Evolutionary conservation across 2,113 vertebrate genomes (phyloP), one percentile per base, ranked within the genome.

Genomic region (Neogobius melanostomus): DNA sequence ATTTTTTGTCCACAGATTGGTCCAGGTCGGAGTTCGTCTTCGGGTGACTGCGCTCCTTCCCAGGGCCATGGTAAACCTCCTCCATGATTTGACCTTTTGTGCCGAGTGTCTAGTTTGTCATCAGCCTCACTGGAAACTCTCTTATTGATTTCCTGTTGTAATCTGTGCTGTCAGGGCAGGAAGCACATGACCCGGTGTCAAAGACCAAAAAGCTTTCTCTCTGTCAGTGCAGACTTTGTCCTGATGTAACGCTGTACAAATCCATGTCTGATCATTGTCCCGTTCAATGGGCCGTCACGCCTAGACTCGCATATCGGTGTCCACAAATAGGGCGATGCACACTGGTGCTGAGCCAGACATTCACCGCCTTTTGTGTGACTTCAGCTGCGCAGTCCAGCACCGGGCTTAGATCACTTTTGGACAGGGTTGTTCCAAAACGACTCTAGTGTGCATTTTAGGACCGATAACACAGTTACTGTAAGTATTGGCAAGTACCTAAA

Each of bases 31-130:
- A 75, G 69, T 82, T 87, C 76, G 75, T 79, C 15, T 65, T 79
- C 68, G 80, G 85, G 68, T 77, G 84, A 87, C 79, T 78, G 53
- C 81, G 80, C 90, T 90, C 90, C 88, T 89, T 91, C 83, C 75
- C 81, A 75, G 85, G 89, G 86, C 90, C 76, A 93, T 93, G 92
- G 92, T 93, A 91, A 85, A 68, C 71, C 77, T 57, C 46, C 2
- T 43, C 68, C 7, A 21, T 59, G 56, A 36, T 42, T 14, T 10
- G 17, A 9, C 62, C 36, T 71, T n/a, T 17, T 69, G 15, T 65
- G 63, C 65, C 21, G 21, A 7, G 42, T 64, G 56, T 46, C 56
- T 42, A 56, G 10, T 54, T 42, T 45, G 54, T 72, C 52, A 56
- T 77, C 66, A 74, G 76, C 59, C 72, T 45, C 80, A 84, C 87